Evolutionary conservation across 2,888 invertebrate species (phyloP).

Genomic region (Pyrochroa serraticornis): DNA sequence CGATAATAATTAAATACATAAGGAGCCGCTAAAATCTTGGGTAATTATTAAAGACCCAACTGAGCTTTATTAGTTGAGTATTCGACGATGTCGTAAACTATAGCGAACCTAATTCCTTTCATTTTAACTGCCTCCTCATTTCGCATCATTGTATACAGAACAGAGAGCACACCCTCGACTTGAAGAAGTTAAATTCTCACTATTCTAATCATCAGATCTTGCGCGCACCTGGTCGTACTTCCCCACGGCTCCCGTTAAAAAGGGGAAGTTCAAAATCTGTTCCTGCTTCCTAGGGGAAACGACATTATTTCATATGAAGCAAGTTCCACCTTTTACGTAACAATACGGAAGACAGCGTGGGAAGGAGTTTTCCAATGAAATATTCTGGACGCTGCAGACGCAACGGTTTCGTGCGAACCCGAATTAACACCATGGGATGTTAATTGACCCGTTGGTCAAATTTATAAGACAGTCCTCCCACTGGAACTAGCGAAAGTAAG

Average conservation of each 20-base stretch:
- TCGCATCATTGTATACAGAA: too few relatives aligned
- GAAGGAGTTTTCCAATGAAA: constrained; percentile 19
- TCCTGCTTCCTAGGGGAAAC: constrained; percentile 25
- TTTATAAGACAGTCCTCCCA: constrained; percentile 34
- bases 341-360: constrained; percentile 30
- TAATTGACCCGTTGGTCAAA: constrained; percentile 36
- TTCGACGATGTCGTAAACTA: too few relatives aligned
- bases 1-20: constrained; percentile 1
- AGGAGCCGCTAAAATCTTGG: not conserved
- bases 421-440: constrained; percentile 28
- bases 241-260: constrained; percentile 15
- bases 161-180: too few relatives aligned
- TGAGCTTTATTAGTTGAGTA: too few relatives aligned
- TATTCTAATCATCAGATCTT: constrained; percentile 6
- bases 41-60: too few relatives aligned
- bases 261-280: constrained; percentile 30
- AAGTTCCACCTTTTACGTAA: constrained; percentile 18
- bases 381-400: not conserved
- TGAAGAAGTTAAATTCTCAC: too few relatives aligned
- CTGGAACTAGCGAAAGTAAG: constrained; percentile 12
- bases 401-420: not conserved
- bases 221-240: constrained; percentile 26
- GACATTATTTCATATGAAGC: constrained; percentile 14
- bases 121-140: too few relatives aligned
- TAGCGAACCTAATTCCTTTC: too few relatives aligned